Conservation (phyloP, 2,888 invertebrate species). For the Crematogaster levior region DNA sequence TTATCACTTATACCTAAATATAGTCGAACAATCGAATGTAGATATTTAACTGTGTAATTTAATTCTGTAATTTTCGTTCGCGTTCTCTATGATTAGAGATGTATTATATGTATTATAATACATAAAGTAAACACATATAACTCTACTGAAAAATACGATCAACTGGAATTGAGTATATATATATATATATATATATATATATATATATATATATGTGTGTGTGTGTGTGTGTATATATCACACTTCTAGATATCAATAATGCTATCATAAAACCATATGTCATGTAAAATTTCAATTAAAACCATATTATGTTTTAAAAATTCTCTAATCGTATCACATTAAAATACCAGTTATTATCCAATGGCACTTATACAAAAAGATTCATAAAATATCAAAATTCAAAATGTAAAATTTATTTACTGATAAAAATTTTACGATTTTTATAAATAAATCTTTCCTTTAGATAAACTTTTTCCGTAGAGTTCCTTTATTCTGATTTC, state of each 20-base stretch:
- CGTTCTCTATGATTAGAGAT: neutral
- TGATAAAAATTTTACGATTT: neutral
- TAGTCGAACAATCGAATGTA: neutral
- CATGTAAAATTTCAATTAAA: neutral
- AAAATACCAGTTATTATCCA: neutral
- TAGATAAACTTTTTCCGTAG: too few species aligned
- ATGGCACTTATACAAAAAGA: neutral
- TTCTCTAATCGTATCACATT: neutral
- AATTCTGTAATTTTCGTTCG: neutral
- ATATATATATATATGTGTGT: too few species aligned
- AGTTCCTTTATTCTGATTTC: neutral
- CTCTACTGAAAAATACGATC: neutral
- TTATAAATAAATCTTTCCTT: neutral
- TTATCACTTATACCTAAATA: neutral
- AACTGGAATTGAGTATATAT: neutral
- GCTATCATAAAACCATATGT: neutral
- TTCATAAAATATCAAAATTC: neutral
- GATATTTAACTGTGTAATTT: constrained; percentile 7
- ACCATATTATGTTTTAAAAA: neutral
- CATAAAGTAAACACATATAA: neutral
- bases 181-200: too few species aligned
- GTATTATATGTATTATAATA: neutral
- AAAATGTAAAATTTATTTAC: neutral
- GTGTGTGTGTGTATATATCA: too few species aligned
- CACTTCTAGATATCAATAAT: neutral